Conservation (phyloP, 2,113 vertebrate genomes). For the Tenebrosternarchus preto region DNA sequence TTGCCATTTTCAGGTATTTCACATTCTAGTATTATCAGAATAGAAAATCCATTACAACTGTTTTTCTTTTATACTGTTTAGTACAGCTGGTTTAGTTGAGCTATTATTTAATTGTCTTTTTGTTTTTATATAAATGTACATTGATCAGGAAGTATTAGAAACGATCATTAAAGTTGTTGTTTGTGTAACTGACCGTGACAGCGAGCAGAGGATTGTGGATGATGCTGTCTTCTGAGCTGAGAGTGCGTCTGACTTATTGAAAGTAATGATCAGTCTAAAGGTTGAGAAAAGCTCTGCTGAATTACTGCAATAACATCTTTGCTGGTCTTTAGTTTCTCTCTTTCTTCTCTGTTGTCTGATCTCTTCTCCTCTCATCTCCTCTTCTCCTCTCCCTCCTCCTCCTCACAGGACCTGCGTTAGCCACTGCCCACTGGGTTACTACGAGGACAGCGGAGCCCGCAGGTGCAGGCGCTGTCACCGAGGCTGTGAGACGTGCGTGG, state of each 20-base stretch:
- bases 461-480: constrained; percentile 81
- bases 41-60: no score
- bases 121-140: no score
- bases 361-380: background rate
- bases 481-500: constrained; percentile 82
- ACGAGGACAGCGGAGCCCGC: constrained; percentile 69
- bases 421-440: constrained; percentile 80
- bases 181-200: background rate
- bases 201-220: background rate
- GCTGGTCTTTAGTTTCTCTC: background rate
- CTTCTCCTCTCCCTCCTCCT: no score
- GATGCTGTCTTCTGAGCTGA: background rate
- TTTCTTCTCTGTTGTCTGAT: background rate
- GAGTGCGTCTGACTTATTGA: background rate
- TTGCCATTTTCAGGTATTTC: no score
- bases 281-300: background rate
- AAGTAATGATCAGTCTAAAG: background rate
- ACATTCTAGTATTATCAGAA: no score
- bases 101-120: no score
- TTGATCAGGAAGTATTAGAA: no score
- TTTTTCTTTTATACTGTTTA: no score
- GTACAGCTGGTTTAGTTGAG: no score
- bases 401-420: constrained; percentile 82
- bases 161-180: background rate
- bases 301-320: background rate